These are phyloP conservation scores for Pseudomugil gertrudae DNA, from an alignment of 2,797 vertebrate genomes.

Conservation along the genomic window DNA sequence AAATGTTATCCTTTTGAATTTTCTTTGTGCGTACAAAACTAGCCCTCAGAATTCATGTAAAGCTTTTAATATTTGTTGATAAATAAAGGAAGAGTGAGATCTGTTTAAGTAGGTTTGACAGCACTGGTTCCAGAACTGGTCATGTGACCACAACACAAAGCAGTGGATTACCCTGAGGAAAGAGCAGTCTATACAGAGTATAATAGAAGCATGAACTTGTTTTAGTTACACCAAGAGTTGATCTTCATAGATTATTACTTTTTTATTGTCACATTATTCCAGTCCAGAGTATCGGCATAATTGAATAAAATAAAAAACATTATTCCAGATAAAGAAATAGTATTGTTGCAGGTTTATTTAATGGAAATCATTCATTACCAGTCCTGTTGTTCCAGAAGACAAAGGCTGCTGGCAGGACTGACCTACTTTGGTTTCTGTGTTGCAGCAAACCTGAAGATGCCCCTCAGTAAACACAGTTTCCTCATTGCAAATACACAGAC, in stretches of 20 bases:
- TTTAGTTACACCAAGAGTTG: background rate
- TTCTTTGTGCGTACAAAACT: background rate
- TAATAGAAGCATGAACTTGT: conserved; percentile 40
- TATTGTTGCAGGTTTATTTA: too few species aligned
- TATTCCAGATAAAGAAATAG: background rate
- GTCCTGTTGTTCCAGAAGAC: background rate
- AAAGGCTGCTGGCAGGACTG: too few species aligned
- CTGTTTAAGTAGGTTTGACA: conserved; percentile 9
- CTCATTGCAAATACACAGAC: background rate
- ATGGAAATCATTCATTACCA: background rate
- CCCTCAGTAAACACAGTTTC: background rate
- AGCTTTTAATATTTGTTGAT: background rate
- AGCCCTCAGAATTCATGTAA: background rate
- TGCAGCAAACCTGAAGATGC: background rate
- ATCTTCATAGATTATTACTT: background rate
- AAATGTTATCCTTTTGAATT: conserved; percentile 2
- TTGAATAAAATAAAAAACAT: too few species aligned
- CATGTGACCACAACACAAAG: conserved; percentile 50
- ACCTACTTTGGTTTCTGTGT: background rate
- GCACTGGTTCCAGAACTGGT: conserved; percentile 23
- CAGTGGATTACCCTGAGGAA: conserved; percentile 38
- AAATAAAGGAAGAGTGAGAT: background rate
- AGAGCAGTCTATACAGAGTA: conserved; percentile 33
- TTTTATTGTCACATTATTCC: background rate
- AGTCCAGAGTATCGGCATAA: too few species aligned